These are phyloP conservation scores for Microcebus jonahi DNA, from an alignment of 2,113 vertebrate genomes.

Conservation along the genomic window DNA sequence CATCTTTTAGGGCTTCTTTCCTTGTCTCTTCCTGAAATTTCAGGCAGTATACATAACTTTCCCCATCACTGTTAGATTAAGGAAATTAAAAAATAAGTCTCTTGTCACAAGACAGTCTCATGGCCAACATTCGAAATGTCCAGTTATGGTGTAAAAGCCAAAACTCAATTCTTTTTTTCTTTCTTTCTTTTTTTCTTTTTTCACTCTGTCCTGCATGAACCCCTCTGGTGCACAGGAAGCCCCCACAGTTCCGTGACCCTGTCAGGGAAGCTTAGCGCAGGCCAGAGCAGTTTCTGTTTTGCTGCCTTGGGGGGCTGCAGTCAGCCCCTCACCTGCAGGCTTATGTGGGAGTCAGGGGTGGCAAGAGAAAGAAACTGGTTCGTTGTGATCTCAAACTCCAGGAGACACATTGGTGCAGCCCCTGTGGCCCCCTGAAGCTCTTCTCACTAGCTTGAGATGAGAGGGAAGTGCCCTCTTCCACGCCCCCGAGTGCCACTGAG, in stretches of 20 bases:
- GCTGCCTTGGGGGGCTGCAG: not conserved
- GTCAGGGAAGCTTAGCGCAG: rapidly evolving
- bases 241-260: not conserved
- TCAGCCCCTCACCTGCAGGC: not conserved
- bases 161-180: not conserved
- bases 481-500: not conserved
- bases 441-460: not conserved
- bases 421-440: not conserved
- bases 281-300: not conserved
- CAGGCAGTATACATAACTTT: not conserved
- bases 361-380: not conserved
- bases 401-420: not conserved
- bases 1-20: not conserved
- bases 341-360: not conserved
- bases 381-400: not conserved
- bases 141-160: not conserved
- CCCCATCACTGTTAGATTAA: not conserved
- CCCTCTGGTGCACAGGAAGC: not conserved
- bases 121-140: not conserved
- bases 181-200: too few species aligned
- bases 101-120: not conserved
- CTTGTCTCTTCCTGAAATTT: not conserved
- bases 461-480: rapidly evolving
- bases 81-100: not conserved
- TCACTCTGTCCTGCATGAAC: too few species aligned